These are phyloP conservation scores for Cyclargus thomasi DNA, from an alignment of 1,140 invertebrate genomes.

Conservation along the genomic window DNA sequence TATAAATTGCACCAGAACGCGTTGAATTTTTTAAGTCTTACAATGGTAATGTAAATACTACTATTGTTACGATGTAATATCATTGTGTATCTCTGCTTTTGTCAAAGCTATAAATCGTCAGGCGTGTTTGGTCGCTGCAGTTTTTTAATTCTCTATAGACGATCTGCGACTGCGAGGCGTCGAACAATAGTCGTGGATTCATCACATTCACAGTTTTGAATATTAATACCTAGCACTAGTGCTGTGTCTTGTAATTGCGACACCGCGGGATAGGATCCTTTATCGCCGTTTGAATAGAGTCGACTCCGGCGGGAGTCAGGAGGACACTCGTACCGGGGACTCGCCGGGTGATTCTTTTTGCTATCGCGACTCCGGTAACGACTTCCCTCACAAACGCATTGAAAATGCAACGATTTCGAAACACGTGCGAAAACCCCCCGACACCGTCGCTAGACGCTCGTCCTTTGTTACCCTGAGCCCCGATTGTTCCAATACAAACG, in stretches of 20 bases:
- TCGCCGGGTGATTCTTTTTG: constrained; percentile 40
- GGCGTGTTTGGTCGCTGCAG: background rate
- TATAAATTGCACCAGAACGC: too few species aligned
- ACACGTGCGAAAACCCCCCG: constrained; percentile 43
- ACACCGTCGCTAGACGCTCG: constrained; percentile 33
- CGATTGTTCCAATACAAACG: constrained; percentile 55
- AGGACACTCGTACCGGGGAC: constrained; percentile 3
- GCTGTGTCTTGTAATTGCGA: constrained; percentile 10
- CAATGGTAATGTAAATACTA: too few species aligned
- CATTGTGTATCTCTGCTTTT: background rate
- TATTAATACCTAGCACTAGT: constrained; percentile 7
- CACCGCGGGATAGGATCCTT: background rate
- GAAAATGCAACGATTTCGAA: constrained; percentile 52
- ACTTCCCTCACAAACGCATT: constrained; percentile 48
- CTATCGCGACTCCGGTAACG: constrained; percentile 52
- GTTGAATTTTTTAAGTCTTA: too few species aligned
- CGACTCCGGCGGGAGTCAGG: background rate
- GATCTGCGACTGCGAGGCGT: background rate
- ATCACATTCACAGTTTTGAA: constrained; percentile 13
- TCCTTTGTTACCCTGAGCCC: constrained; percentile 40
- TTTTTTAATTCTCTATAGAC: constrained; percentile 8
- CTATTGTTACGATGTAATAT: too few species aligned
- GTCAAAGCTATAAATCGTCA: background rate
- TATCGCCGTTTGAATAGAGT: background rate
- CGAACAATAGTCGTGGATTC: constrained; percentile 5